Base-by-base conservation (phyloP, 2,113 vertebrate genomes). In the Psittacus erithacus region DNA sequence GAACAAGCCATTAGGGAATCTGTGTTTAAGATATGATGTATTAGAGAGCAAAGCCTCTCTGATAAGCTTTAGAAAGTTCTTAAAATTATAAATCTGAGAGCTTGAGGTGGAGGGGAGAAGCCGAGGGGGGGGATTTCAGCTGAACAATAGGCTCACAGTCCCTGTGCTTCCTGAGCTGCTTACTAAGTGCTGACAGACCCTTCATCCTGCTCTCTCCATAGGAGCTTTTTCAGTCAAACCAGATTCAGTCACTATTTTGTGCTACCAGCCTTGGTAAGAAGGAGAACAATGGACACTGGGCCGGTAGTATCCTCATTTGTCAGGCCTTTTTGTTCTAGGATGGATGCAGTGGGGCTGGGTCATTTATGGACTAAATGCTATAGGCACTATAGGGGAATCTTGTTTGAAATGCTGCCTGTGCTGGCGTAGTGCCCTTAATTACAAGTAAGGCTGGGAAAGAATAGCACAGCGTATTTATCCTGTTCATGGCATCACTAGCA, bases 111-210 rank as follows among this genome's bases (percentile, higher is more conserved):
- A 75, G 23, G 44, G 82, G 57, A 85, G 75, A 87, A 82, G 67
- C 7, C 6, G n/a, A 59, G n/a, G 49, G 20, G 38, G 39, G 17
- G 25, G 27, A 17, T 68, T 93, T 67, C 59, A 23, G 5, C 7
- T 47, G 67, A 92, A 91, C 93, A 95, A 93, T 79, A 88, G 86
- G 35, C 86, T 95, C 81, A 76, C 74, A 94, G 90, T 88, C 47
- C 83, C 83, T 28, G 70, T 4, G 46, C 80, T 93, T 94, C 92
- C 88, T 41, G 39, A 91, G 74, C 92, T 57, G 93, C 83, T 83
- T 10, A 6, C 55, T 64, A 68, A 71, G 94, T 86, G 92, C 91
- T 91, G 97, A 97, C 94, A 97, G 88, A 64, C n/a, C 91, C 83
- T 92, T 39, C 76, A 85, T 75, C n/a, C 95, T 47, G 43, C 74